These are phyloP conservation scores for Scatophagus argus DNA, from an alignment of 2,113 vertebrate genomes.

Conservation along the genomic window DNA sequence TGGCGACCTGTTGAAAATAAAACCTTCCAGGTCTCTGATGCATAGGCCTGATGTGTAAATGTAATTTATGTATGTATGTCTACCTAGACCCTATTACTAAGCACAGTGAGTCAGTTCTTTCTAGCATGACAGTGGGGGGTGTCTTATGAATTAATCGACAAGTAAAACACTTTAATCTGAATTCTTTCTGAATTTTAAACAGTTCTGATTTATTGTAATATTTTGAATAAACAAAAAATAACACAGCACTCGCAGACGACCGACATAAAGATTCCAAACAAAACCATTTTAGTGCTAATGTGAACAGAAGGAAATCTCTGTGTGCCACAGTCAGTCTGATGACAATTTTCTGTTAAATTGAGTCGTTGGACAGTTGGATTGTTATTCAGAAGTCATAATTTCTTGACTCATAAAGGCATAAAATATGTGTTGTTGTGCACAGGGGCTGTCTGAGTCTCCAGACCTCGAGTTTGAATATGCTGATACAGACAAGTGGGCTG, in stretches of 20 bases:
- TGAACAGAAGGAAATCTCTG: neutral
- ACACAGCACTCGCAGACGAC: neutral
- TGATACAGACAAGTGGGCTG: conserved; percentile 94
- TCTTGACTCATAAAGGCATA: neutral
- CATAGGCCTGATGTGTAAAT: neutral
- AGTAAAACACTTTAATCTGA: neutral
- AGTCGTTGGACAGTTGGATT: neutral
- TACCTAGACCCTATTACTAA: neutral
- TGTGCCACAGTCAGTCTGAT: too few relatives aligned
- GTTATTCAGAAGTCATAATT: neutral
- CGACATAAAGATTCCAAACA: neutral
- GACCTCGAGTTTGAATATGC: conserved; percentile 98
- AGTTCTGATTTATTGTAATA: neutral
- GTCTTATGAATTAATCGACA: neutral
- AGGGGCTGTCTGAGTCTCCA: conserved; percentile 94
- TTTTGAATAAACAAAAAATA: neutral
- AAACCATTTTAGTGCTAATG: neutral
- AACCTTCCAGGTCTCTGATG: neutral
- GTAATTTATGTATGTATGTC: neutral
- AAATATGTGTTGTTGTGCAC: conserved; percentile 18
- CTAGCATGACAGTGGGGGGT: neutral
- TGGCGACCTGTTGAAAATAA: conserved; percentile 9
- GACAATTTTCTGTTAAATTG: too few relatives aligned
- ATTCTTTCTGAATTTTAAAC: too few relatives aligned
- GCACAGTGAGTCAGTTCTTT: neutral